phyloP scores from a whole-genome alignment of 2,113 vertebrate species.

The Brachyistius frenatus region DNA sequence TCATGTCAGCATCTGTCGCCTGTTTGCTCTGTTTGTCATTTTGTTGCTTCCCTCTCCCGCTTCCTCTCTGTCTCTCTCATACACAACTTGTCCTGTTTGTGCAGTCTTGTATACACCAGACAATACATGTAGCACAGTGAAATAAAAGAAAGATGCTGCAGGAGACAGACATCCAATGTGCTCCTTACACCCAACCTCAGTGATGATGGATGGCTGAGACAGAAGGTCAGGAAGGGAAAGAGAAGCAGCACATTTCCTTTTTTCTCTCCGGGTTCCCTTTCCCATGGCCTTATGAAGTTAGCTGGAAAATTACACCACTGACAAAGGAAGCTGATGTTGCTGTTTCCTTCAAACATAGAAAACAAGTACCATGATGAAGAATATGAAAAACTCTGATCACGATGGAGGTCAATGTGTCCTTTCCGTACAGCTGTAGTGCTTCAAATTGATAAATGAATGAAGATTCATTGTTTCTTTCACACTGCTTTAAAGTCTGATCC shows the following conservation, averaged over 20 bases:
- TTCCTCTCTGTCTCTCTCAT: conserved; percentile 6
- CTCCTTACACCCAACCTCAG: conserved; percentile 19
- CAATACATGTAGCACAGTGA: neutral
- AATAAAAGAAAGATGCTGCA: neutral
- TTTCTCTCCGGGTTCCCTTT: conserved; percentile 43
- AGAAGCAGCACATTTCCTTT: conserved; percentile 31
- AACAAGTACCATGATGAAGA: conserved; percentile 1
- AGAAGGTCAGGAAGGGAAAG: conserved; percentile 58
- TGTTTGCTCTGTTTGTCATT: conserved; percentile 9
- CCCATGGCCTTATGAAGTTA: conserved; percentile 37
- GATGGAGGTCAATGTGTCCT: neutral
- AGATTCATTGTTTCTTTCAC: neutral
- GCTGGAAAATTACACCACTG: conserved; percentile 47
- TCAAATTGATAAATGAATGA: no score
- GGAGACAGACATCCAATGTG: conserved; percentile 15
- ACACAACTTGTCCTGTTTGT: conserved; percentile 15
- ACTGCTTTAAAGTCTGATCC: neutral
- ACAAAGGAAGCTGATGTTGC: conserved; percentile 37
- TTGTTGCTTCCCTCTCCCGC: conserved; percentile 20
- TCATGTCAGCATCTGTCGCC: conserved; percentile 24
- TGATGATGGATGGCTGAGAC: conserved; percentile 45
- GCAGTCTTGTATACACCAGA: neutral
- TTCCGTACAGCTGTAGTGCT: neutral
- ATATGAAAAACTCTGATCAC: neutral
- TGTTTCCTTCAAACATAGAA: conserved; percentile 21